Conservation (phyloP, 2,888 invertebrate species). For the Neoitamus cyanurus region DNA sequence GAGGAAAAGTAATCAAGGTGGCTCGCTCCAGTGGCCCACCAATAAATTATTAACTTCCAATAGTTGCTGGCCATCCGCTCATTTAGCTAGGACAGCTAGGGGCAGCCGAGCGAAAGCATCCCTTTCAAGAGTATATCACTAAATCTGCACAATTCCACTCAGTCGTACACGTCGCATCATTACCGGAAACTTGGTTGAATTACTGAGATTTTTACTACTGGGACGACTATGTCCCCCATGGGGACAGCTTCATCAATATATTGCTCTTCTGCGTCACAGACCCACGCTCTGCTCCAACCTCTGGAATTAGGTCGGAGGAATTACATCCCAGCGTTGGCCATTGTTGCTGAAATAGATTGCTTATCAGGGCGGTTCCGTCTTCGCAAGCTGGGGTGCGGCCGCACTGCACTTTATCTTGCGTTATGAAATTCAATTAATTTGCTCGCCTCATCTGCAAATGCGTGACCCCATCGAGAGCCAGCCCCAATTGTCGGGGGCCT, state of each 20-base stretch:
- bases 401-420: constrained; percentile 6
- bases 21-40: neutral
- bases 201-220: neutral
- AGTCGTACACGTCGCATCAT: neutral
- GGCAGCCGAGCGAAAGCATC: neutral
- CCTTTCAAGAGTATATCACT: neutral
- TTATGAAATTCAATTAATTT: constrained; percentile 43
- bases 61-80: neutral
- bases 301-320: constrained; percentile 24
- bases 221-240: neutral
- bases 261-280: neutral
- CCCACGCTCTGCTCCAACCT: neutral
- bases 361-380: neutral
- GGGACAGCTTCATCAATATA: neutral
- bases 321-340: neutral
- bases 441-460: neutral
- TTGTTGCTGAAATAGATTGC: constrained; percentile 3
- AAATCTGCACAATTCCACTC: neutral
- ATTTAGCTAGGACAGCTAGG: neutral
- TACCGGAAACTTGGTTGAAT: neutral
- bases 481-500: neutral
- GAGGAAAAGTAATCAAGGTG: constrained; percentile 1
- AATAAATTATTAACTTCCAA: neutral
- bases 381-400: neutral
- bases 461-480: neutral